Evolutionary conservation across 2,113 vertebrate genomes (phyloP).

Genomic region (Tetrao urogallus): DNA sequence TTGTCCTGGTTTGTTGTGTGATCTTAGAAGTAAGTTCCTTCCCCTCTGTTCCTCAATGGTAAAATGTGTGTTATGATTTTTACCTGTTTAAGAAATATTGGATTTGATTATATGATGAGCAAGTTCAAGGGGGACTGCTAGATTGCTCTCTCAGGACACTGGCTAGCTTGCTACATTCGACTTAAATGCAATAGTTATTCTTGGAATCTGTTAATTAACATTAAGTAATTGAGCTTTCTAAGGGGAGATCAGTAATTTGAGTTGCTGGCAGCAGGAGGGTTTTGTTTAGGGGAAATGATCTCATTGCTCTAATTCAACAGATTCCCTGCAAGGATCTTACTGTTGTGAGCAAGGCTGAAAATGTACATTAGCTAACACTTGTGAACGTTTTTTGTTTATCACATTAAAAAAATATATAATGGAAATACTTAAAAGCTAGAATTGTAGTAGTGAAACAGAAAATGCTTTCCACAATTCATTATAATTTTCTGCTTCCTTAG

Average conservation of each 20-base stretch:
- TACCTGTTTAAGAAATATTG: background rate
- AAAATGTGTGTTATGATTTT: background rate
- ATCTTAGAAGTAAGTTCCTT: background rate
- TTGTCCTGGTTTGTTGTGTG: background rate
- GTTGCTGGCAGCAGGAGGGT: background rate
- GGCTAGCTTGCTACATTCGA: background rate
- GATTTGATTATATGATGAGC: background rate
- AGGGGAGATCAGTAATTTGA: background rate
- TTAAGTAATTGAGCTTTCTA: background rate
- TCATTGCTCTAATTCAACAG: background rate
- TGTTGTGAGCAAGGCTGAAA: background rate
- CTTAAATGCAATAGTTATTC: background rate
- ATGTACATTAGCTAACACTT: background rate
- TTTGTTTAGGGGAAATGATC: background rate
- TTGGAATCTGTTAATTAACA: background rate
- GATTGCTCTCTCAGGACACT: background rate
- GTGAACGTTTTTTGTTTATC: background rate
- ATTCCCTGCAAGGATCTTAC: slow-evolving; percentile 11
- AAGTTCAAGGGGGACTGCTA: background rate
- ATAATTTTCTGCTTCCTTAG: background rate
- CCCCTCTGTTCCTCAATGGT: background rate
- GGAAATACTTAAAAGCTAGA: background rate
- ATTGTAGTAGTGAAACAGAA: background rate
- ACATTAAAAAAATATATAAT: background rate
- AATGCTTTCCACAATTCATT: background rate